Evolutionary conservation across 2,888 invertebrate species (phyloP), one percentile per base, ranked within the genome.

Genomic region (Sphaerophoria rueppellii): DNA sequence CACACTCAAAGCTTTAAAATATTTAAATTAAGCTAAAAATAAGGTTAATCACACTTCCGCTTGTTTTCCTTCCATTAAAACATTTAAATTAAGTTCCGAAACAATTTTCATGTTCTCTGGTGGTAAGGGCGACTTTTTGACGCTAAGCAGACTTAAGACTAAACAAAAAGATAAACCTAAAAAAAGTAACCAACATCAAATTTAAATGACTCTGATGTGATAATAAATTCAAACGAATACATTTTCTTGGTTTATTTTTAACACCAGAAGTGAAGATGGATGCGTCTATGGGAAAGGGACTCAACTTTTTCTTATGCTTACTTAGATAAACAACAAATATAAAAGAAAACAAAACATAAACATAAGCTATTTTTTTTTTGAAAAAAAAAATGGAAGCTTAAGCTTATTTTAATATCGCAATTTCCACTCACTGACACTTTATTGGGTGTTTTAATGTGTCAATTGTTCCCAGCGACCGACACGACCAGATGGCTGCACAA

Each of bases 361-460:
- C 24, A 67, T 24, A 54, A 54, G 54, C 52, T 24, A 24, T 67
- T 32, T 37, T 67, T 43, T 37, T 7, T 7, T 14, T 52, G 4
- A 37, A 11, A 52, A 67, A 4, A 37, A 11, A 52, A 67, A 67
- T 65, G 50, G 52, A 14, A 37, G 16, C 6, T 54, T 32, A 54
- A 67, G 65, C 52, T 52, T 50, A 52, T 50, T 40, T 14, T 52
- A 24, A 37, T 67, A 52, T 67, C 65, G 37, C 65, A 50, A 4
- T 40, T 40, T 67, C 32, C 54, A 54, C 54, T 67, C 54, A 40
- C 52, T 52, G 16, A 24, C n/a, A 32, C 67, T 54, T 54, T 40
- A 52, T 54, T 54, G 54, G 54, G 32, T 40, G 67, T 67, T 35
- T 67, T 67, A 67, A 54, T 52, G 50, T 67, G 67, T 67, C 67